Conservation (phyloP, 1,140 invertebrate genomes). For the Caenorhabditis remanei region DNA sequence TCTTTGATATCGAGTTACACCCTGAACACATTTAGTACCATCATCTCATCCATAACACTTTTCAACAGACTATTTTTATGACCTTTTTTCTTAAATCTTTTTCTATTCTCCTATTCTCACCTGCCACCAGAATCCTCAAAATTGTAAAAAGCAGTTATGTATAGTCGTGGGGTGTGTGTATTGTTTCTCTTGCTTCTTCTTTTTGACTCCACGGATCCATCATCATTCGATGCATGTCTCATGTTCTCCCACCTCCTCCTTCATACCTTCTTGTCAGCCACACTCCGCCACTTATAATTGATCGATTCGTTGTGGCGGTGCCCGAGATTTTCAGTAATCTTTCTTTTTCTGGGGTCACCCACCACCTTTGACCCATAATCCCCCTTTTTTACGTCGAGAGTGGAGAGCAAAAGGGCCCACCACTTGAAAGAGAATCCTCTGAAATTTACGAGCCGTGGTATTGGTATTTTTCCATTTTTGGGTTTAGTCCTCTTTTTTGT, state of each 20-base stretch:
- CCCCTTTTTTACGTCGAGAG: too few relatives aligned
- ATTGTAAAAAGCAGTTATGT: background rate
- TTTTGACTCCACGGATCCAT: conserved; percentile 14
- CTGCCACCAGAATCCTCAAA: background rate
- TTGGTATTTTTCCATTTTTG: conserved; percentile 22
- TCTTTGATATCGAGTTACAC: conserved; percentile 13
- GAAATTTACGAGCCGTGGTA: conserved; percentile 46
- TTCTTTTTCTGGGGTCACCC: background rate
- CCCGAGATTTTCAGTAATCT: background rate
- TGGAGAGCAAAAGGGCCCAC: too few relatives aligned
- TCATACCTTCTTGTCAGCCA: conserved; percentile 18
- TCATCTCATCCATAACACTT: background rate
- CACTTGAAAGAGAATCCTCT: conserved; percentile 23
- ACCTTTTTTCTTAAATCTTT: background rate
- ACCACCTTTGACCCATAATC: conserved; percentile 13
- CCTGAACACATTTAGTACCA: conserved; percentile 42
- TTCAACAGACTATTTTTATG: too few relatives aligned
- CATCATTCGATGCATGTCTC: conserved; percentile 55
- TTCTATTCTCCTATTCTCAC: conserved; percentile 20
- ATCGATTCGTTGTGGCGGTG: background rate
- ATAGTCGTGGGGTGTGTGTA: background rate
- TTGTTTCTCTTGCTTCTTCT: conserved; percentile 1
- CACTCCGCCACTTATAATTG: conserved; percentile 16
- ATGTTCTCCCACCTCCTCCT: conserved; percentile 34
- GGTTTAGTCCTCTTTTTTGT: background rate